Evolutionary conservation across 2,888 invertebrate species (phyloP), one percentile per base, ranked within the genome.

Genomic region (Sinopyrophorus schimmeli): DNA sequence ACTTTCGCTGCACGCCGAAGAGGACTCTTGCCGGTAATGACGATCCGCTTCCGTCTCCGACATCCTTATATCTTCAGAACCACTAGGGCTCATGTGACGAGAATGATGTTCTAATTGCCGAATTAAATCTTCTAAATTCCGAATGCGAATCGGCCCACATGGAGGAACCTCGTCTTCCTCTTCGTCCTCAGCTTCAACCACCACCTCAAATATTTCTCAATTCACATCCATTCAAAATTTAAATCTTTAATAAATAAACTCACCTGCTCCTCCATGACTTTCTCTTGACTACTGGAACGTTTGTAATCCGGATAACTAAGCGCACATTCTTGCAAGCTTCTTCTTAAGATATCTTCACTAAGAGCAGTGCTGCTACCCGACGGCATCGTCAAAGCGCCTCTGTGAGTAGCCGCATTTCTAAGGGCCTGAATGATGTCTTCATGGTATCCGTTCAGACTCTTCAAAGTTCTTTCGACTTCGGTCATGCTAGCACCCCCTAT

Each of bases 401-500:
- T 80, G 66, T 87, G 88, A 6, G 64, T 61, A 14, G 90, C 90
- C 6, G 92, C 92, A 59, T 84, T 88, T 60, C 91, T 83, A 62
- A 94, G 74, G n/a, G 92, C 92, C 71, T 91, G 91, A 60, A 94
- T 80, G 63, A 94, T 89, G 68, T 92, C 90, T 67, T 92, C 93
- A 73, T 93, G 93, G 75, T 94, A 94, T 26, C 92, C 93, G 70
- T 92, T 92, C 27, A 93, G 79, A 51, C 87, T 89, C 78, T 89
- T 89, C n/a, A 92, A 79, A 34, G 89, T 92, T 62, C 91, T 81
- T 68, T 92, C 91, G 71, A 90, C 87, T 62, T 89, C 89, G 1
- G 86, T 83, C 52, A 86, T 84, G 11, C 75, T 76, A 7, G 76
- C 77, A 42, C 80, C 80, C 40, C 74, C 70, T 63, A 80, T 71